A percentile compares a stretch with the other conserved stretches of the same genome.
These are phyloP conservation scores for Sycobia sp. DNA, from an alignment of 1,140 invertebrate species.

Conservation along the genomic window DNA sequence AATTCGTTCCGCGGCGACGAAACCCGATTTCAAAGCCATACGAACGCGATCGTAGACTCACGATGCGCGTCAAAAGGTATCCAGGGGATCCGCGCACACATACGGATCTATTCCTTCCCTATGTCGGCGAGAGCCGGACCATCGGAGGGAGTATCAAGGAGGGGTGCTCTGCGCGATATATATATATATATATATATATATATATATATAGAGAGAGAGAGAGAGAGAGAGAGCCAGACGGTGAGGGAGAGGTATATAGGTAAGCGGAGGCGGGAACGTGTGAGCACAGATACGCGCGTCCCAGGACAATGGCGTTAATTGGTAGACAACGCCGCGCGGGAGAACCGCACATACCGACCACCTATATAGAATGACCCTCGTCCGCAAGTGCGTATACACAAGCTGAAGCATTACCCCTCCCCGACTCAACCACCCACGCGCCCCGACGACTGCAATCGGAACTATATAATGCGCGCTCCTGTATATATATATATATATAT, in stretches of 20 bases:
- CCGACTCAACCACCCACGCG: neutral
- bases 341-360: conserved; percentile 21
- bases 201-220: too few relatives aligned
- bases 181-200: too few relatives aligned
- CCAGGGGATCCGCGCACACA: too few relatives aligned
- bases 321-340: conserved; percentile 28
- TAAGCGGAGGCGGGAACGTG: conserved; percentile 4
- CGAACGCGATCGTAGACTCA: too few relatives aligned
- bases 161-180: too few relatives aligned
- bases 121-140: neutral
- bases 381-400: conserved; percentile 26
- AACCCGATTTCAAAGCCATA: too few relatives aligned
- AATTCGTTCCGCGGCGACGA: too few relatives aligned
- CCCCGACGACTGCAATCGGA: neutral
- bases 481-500: too few relatives aligned
- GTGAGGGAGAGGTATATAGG: too few relatives aligned
- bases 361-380: conserved; percentile 19
- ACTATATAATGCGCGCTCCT: too few relatives aligned
- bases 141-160: neutral
- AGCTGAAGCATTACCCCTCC: neutral
- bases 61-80: too few relatives aligned
- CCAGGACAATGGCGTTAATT: conserved; percentile 34
- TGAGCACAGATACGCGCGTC: conserved; percentile 2
- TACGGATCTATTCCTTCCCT: conserved; percentile 8
- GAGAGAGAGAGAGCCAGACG: too few relatives aligned